phyloP scores from a whole-genome alignment of 2,113 vertebrate species.

The Climacteris rufus region DNA sequence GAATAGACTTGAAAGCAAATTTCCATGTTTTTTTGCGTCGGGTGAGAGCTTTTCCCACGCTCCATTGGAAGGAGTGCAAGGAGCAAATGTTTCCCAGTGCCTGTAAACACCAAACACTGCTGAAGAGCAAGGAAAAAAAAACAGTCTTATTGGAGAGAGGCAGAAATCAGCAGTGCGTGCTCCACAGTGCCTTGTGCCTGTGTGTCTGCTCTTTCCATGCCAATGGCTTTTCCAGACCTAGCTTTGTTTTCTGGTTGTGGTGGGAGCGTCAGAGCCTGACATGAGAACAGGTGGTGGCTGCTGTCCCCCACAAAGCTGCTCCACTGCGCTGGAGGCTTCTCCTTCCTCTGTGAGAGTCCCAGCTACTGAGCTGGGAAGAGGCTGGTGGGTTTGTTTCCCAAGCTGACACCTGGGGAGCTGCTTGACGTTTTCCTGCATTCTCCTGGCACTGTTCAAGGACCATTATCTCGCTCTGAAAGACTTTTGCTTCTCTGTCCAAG shows the following conservation, averaged over 20 bases:
- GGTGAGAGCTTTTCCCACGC: conserved; percentile 55
- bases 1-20: conserved; percentile 65
- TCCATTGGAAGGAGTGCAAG: conserved; percentile 39
- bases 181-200: rapidly evolving
- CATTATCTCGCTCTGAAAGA: neutral
- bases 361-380: neutral
- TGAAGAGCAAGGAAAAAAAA: neutral
- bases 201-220: neutral
- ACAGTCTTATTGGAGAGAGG: neutral
- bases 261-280: rapidly evolving
- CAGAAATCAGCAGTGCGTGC: rapidly evolving
- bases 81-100: conserved; percentile 27
- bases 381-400: neutral
- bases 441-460: neutral
- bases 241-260: neutral
- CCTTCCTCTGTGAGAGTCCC: neutral
- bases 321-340: neutral
- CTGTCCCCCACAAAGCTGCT: neutral
- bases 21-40: conserved; percentile 26
- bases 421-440: neutral
- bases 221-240: neutral
- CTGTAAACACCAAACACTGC: neutral
- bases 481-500: neutral
- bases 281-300: neutral
- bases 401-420: neutral